These are phyloP conservation scores for Conger conger DNA, from an alignment of 2,113 vertebrate genomes.

Conservation along the genomic window DNA sequence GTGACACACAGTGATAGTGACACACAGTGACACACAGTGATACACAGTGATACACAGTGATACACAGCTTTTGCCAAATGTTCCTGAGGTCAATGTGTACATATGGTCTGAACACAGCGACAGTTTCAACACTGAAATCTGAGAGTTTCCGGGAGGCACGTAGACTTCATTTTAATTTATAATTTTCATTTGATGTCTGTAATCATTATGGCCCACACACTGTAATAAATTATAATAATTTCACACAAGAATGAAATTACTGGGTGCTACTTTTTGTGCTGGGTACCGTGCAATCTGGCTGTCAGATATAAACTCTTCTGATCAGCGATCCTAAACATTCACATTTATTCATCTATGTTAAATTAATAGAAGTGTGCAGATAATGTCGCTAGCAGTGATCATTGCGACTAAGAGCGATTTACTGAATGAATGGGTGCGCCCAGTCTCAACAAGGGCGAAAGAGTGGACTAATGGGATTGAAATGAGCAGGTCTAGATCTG, in stretches of 20 bases:
- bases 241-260: conserved; percentile 97
- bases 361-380: conserved; percentile 96
- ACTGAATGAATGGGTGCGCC: conserved; percentile 92
- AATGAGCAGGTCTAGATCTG: conserved; percentile 63
- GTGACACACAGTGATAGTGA: no score
- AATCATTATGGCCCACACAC: conserved; percentile 94
- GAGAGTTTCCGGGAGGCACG: conserved; percentile 77
- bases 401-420: conserved; percentile 91
- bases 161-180: conserved; percentile 90
- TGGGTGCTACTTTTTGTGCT: conserved; percentile 89
- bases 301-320: conserved; percentile 95
- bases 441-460: conserved; percentile 84
- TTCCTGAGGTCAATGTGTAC: no score
- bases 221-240: conserved; percentile 99
- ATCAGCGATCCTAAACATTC: conserved; percentile 96
- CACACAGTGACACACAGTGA: no score
- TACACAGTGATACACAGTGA: no score
- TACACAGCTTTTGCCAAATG: no score
- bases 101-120: no score
- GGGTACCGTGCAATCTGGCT: conserved; percentile 97
- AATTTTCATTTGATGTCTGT: conserved; percentile 95
- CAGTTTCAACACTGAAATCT: conserved; percentile 38
- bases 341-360: conserved; percentile 98
- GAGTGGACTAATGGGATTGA: conserved; percentile 76
- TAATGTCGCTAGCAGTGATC: conserved; percentile 89